These are phyloP conservation scores for Drosophila auraria DNA, from an alignment of 1,140 invertebrate genomes.

Conservation along the genomic window DNA sequence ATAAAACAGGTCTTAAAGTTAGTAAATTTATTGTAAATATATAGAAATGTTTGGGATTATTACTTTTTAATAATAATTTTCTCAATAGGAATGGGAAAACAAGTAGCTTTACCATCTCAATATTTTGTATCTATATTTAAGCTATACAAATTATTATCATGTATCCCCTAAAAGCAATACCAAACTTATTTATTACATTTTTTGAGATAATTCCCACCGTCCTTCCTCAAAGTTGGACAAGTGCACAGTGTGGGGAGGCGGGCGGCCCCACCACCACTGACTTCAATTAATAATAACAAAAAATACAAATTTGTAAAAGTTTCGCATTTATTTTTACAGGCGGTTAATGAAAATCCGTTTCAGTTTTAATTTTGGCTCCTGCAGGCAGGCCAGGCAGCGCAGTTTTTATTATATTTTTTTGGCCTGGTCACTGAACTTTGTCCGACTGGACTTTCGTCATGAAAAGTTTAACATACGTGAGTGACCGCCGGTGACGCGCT, in stretches of 20 bases:
- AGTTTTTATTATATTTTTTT: constrained; percentile 23
- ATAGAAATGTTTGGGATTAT: not conserved
- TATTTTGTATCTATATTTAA: too few species aligned
- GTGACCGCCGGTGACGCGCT: constrained; percentile 50
- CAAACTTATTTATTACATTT: not conserved
- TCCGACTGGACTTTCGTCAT: constrained; percentile 81
- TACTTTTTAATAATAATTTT: too few species aligned
- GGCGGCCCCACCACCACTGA: not conserved
- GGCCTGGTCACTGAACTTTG: constrained; percentile 76
- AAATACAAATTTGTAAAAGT: constrained; percentile 74
- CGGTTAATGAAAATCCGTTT: constrained; percentile 77
- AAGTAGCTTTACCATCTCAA: too few species aligned
- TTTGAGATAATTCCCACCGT: too few species aligned
- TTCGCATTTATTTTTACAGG: constrained; percentile 76
- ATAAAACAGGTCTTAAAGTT: not conserved
- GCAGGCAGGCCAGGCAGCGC: not conserved
- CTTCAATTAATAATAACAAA: constrained; percentile 70
- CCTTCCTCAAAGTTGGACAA: constrained; percentile 29
- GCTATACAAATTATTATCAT: too few species aligned
- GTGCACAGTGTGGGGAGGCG: constrained; percentile 20
- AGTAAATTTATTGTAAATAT: not conserved
- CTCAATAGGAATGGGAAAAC: too few species aligned
- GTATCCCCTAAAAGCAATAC: too few species aligned
- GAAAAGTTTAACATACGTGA: constrained; percentile 70
- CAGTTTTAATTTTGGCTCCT: constrained; percentile 52